A percentile compares a stretch with the other conserved stretches of the same genome.
Conservation (phyloP, 2,113 vertebrate genomes). For the Macroglossus sobrinus region DNA sequence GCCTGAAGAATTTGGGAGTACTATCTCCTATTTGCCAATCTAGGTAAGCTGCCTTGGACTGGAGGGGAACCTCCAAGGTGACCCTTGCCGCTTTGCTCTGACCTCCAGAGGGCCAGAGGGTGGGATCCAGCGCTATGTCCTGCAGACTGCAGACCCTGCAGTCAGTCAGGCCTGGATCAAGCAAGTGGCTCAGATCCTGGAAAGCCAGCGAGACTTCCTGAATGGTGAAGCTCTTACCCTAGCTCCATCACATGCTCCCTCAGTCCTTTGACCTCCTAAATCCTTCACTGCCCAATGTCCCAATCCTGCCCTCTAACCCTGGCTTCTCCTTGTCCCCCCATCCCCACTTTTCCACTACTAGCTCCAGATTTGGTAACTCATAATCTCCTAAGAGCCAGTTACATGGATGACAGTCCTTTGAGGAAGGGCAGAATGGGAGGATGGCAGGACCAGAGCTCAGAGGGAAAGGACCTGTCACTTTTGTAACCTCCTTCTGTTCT, state of each 20-base stretch:
- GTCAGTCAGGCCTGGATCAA: constrained; percentile 86
- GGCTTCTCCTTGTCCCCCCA: background rate
- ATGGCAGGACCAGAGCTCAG: background rate
- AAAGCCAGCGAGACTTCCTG: constrained; percentile 92
- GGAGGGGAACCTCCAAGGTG: constrained; percentile 84
- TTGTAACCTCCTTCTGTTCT: background rate
- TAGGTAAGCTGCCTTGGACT: constrained; percentile 92
- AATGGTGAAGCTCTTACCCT: constrained; percentile 83
- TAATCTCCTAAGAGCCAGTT: background rate
- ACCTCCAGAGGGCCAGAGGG: constrained; percentile 88
- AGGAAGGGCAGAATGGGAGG: background rate
- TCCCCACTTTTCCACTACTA: background rate
- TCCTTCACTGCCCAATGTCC: background rate
- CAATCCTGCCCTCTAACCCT: background rate
- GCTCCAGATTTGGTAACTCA: constrained; percentile 5
- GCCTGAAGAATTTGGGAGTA: background rate
- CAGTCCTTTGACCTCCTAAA: background rate
- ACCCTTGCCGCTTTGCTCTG: constrained; percentile 86
- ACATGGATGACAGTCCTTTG: background rate
- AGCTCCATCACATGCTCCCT: background rate
- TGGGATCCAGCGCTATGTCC: constrained; percentile 83
- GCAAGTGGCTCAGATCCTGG: constrained; percentile 90
- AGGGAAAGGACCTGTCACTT: background rate
- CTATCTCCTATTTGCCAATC: constrained; percentile 17
- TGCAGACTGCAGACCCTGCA: constrained; percentile 83